Evolutionary conservation across 2,888 invertebrate species (phyloP), one percentile per base, ranked within the genome.

Genomic region (Pecten maximus): DNA sequence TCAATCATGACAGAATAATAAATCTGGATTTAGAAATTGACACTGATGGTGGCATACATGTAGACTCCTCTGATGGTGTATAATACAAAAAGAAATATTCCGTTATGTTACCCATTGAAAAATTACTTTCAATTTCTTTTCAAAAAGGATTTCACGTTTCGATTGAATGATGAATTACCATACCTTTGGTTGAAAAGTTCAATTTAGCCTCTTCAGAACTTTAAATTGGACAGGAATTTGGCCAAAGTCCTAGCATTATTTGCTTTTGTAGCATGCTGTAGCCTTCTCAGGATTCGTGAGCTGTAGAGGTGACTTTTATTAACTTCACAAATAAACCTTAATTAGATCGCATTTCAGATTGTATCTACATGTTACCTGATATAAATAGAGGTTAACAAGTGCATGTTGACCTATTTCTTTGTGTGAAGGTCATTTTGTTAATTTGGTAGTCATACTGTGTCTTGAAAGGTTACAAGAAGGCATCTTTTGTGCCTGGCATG

Each of bases 151-250:
- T 74, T 74, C 35, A 35, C 28, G 35, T 28, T 54, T 74, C 35
- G 74, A 74, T 74, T 23, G 74, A 74, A 35, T 74, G 74, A 28
- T 74, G 35, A 74, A 74, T 74, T 74, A 74, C 74, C 74, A 74
- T 74, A 74, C 35, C 28, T 74, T 74, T 74, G 74, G 35, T 74
- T 74, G 74, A 74, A 74, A 74, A 74, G 74, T 74, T 35, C 28
- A 74, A 74, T 74, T 74, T 74, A 35, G 10, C 35, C 74, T 74
- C 74, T 74, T 35, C 35, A 74, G 74, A 74, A 74, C 35, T 74
- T 60, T 28, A 74, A 74, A 74, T 74, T 74, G 35, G 28, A 28
- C n/a, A 54, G 54, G n/a, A 54, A 54, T 54, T 54, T 54, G 54
- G 54, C 35, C 74, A 74, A 74, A 6, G 28, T 28, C 54, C 74